Evolutionary conservation across 2,888 invertebrate genomes (phyloP).

Genomic region (Orthonevra nobilis): DNA sequence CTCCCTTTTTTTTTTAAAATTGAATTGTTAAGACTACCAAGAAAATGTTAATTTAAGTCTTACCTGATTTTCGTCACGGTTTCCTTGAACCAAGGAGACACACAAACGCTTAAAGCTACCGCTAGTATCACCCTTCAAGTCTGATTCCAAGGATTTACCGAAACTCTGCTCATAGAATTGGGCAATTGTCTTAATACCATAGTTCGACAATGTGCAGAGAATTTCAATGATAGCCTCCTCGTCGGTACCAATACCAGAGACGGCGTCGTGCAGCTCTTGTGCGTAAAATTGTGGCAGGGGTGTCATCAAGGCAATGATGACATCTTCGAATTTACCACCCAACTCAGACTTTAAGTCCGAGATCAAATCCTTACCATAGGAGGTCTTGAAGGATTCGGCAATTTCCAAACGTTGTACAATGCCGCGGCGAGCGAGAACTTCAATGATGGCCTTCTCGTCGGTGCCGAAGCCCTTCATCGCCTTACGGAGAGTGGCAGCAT

Average conservation of each 20-base stretch:
- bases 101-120: conserved; percentile 97
- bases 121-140: conserved; percentile 94
- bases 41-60: too few relatives aligned
- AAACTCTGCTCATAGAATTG: conserved; percentile 93
- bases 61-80: conserved; percentile 90
- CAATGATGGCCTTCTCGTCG: conserved; percentile 94
- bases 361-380: conserved; percentile 93
- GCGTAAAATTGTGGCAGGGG: conserved; percentile 95
- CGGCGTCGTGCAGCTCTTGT: conserved; percentile 92
- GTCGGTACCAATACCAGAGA: conserved; percentile 92
- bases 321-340: conserved; percentile 93
- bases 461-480: conserved; percentile 97
- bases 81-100: conserved; percentile 92
- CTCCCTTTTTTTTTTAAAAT: conserved; percentile 80
- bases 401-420: conserved; percentile 95
- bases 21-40: too few relatives aligned
- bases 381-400: conserved; percentile 93
- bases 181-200: conserved; percentile 91
- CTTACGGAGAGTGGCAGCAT: conserved; percentile 91
- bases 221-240: conserved; percentile 96
- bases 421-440: conserved; percentile 92
- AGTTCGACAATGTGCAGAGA: conserved; percentile 94
- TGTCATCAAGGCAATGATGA: conserved; percentile 94
- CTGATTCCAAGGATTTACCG: conserved; percentile 89
- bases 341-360: conserved; percentile 94